Base-by-base conservation (phyloP, 2,113 vertebrate genomes). In the Calypte anna region DNA sequence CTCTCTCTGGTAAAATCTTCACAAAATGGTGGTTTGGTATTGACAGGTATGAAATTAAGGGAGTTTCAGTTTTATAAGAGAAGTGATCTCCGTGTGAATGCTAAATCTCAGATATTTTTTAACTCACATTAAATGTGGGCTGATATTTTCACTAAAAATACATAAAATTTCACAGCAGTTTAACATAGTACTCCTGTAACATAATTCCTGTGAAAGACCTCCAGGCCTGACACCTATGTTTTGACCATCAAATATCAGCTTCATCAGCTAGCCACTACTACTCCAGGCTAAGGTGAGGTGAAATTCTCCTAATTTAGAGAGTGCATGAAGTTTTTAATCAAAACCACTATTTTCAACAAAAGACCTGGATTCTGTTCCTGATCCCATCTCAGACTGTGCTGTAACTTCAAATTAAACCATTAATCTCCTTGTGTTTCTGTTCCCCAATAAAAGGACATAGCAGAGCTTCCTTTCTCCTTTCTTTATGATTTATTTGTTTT, bases 401-500 rank as follows among this genome's bases (percentile, higher is more conserved):
- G 63, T 87, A 88, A 89, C 90, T 89, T 72, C 93, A 93, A 92
- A 86, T 86, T 90, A 95, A 81, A 89, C 62, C 88, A 84, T 92
- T 94, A 85, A 94, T 91, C 73, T 91, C 40, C 64, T 61, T 36
- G 50, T 51, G 48, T 72, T 70, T 91, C 59, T 38, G 59, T 63
- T 91, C 72, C 78, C 72, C 72, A 92, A 73, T 79, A 91, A 96
- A 83, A 91, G 80, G 86, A 61, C 48, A 85, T n/a, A 67, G 68
- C 59, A 4, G 9, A 77, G 70, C 67, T 86, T 88, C 92, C 82
- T 84, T 92, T 77, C 80, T 79, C 63, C 76, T 93, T 88, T 95
- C 93, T 94, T 86, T 91, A 86, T 96, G 94, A 96, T 97, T 95
- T 94, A 96, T 94, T 94, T 93, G 95, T 53, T 95, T 90, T 81